Conservation (phyloP, 2,888 invertebrate species). For the Zaprionus bogoriensis region DNA sequence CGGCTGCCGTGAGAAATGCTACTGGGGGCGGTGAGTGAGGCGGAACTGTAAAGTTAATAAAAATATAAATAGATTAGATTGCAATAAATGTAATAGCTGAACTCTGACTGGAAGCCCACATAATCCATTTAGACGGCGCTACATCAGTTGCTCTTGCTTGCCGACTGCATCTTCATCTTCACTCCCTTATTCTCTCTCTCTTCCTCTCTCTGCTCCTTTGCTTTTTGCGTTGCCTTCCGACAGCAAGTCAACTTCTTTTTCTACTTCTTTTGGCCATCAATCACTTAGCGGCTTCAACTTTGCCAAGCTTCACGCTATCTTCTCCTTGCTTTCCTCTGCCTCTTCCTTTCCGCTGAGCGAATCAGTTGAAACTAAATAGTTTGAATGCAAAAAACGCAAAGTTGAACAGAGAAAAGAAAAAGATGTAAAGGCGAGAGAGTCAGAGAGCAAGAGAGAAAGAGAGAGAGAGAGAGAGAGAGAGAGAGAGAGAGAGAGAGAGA, state of each 20-base stretch:
- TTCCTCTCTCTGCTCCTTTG: too few species aligned
- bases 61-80: constrained; percentile 11
- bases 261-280: constrained; percentile 33
- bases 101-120: constrained; percentile 11
- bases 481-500: neutral
- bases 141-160: constrained; percentile 8
- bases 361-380: constrained; percentile 19
- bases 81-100: constrained; percentile 12
- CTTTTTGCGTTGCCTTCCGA: neutral
- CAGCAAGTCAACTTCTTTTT: constrained; percentile 30
- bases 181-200: neutral
- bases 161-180: neutral
- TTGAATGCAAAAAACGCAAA: constrained; percentile 6
- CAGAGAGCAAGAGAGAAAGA: neutral
- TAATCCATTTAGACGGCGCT: constrained; percentile 24
- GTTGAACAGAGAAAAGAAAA: neutral
- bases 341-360: neutral
- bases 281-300: constrained; percentile 51
- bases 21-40: too few species aligned
- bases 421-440: neutral
- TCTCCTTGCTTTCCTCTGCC: neutral
- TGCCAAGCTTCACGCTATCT: neutral
- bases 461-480: constrained; percentile 8
- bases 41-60: neutral
- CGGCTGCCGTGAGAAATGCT: neutral